Conservation (phyloP, 2,113 vertebrate genomes). For the Psophia crepitans region DNA sequence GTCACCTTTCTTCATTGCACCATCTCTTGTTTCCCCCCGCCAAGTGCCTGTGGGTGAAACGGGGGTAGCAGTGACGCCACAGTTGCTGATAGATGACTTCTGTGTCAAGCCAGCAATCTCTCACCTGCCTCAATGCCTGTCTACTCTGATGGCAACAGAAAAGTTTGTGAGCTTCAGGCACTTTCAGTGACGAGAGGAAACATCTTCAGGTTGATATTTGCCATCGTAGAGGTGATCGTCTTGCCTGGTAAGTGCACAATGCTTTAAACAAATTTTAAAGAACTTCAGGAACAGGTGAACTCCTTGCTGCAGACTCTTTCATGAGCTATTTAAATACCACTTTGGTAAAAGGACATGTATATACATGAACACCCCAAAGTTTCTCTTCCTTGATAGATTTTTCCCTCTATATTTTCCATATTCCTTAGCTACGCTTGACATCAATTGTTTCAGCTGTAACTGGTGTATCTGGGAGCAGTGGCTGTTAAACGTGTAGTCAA, state of each 20-base stretch:
- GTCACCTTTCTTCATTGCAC: not conserved
- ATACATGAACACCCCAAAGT: not conserved
- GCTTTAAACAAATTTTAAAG: not conserved
- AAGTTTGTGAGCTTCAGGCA: not conserved
- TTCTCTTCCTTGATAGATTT: not conserved
- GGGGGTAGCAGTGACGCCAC: not conserved
- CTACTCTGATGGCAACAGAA: not conserved
- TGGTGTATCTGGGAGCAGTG: not conserved
- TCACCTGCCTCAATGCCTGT: not conserved
- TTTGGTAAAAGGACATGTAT: not conserved
- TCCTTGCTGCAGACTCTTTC: not conserved
- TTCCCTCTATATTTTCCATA: not conserved
- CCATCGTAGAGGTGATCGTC: not conserved
- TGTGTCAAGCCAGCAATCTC: not conserved
- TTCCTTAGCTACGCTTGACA: not conserved
- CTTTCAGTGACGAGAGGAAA: not conserved
- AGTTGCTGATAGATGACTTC: not conserved
- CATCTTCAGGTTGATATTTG: not conserved
- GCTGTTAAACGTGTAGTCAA: not conserved
- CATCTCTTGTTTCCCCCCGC: not conserved
- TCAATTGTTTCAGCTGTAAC: not conserved
- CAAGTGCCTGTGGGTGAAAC: not conserved
- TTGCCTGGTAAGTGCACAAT: not conserved
- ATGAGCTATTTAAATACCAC: not conserved
- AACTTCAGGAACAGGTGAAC: not conserved